These are phyloP conservation scores for Cephus pygmeus DNA, from an alignment of 2,888 invertebrate genomes.

Conservation along the genomic window DNA sequence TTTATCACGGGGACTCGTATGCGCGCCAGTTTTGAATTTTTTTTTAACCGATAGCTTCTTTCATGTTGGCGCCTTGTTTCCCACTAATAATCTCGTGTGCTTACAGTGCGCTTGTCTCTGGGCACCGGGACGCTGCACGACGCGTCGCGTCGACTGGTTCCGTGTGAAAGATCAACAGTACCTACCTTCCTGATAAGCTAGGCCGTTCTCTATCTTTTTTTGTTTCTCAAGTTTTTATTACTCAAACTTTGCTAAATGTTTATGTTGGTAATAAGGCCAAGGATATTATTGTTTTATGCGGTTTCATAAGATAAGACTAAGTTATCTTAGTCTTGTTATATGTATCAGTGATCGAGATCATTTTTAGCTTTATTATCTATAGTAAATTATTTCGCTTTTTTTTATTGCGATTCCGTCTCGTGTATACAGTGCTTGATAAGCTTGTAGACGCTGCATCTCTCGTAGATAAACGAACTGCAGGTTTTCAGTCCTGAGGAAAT, in stretches of 20 bases:
- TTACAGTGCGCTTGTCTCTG: not conserved
- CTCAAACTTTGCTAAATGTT: not conserved
- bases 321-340: not conserved
- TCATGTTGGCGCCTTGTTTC: conserved; percentile 1
- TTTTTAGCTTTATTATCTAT: not conserved
- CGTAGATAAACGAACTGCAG: not conserved
- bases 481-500: not conserved
- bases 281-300: not conserved
- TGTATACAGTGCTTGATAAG: not conserved
- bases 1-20: conserved; percentile 6
- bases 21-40: not conserved
- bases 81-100: conserved; percentile 8
- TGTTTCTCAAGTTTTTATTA: not conserved
- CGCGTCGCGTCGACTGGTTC: conserved; percentile 7
- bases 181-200: conserved; percentile 26
- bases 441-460: not conserved
- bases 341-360: not conserved
- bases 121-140: not conserved
- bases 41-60: not conserved
- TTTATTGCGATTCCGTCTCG: not conserved
- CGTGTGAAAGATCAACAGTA: conserved; percentile 32
- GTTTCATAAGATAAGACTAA: not conserved
- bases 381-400: not conserved
- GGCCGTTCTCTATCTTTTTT: not conserved
- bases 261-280: not conserved